Conservation (phyloP, 1,140 invertebrate genomes). For the Euura saliciscinereae region DNA sequence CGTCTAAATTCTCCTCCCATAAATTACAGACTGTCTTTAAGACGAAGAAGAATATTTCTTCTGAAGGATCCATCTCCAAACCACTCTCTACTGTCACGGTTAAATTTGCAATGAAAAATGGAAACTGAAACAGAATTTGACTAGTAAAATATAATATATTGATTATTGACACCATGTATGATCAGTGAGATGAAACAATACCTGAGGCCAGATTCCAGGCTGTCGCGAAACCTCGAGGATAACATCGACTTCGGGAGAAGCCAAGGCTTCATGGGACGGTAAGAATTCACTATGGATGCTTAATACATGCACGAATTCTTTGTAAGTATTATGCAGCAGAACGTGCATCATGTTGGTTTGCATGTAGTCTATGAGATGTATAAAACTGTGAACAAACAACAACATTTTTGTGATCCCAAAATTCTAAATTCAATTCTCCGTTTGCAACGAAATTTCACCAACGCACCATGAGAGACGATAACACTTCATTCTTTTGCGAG, state of each 20-base stretch:
- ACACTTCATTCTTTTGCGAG: slow-evolving; percentile 79
- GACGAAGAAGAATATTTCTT: slow-evolving; percentile 59
- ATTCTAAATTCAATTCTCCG: slow-evolving; percentile 40
- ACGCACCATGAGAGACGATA: slow-evolving; percentile 70
- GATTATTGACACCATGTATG: too few species aligned
- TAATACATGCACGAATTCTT: slow-evolving; percentile 65
- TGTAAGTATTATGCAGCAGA: slow-evolving; percentile 70
- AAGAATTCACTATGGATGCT: slow-evolving; percentile 65
- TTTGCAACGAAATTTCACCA: slow-evolving; percentile 35
- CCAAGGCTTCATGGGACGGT: slow-evolving; percentile 53
- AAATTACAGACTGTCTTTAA: slow-evolving; percentile 61
- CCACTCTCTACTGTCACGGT: slow-evolving; percentile 54
- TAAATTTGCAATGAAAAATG: slow-evolving; percentile 65
- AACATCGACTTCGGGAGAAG: slow-evolving; percentile 28
- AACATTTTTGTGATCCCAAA: slow-evolving; percentile 21
- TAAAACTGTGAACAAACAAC: slow-evolving; percentile 64
- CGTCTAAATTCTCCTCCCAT: slow-evolving; percentile 65
- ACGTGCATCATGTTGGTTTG: slow-evolving; percentile 72
- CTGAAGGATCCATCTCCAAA: slow-evolving; percentile 63
- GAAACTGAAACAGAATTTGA: slow-evolving; percentile 54
- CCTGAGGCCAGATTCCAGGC: slow-evolving; percentile 8
- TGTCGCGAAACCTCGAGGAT: slow-evolving; percentile 20
- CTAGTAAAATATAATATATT: slow-evolving; percentile 4
- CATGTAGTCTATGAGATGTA: slow-evolving; percentile 76
- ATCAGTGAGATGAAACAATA: background rate